Evolutionary conservation across 2,888 invertebrate genomes (phyloP), one percentile per base, ranked within the genome.

Genomic region (Pinctada fucata): DNA sequence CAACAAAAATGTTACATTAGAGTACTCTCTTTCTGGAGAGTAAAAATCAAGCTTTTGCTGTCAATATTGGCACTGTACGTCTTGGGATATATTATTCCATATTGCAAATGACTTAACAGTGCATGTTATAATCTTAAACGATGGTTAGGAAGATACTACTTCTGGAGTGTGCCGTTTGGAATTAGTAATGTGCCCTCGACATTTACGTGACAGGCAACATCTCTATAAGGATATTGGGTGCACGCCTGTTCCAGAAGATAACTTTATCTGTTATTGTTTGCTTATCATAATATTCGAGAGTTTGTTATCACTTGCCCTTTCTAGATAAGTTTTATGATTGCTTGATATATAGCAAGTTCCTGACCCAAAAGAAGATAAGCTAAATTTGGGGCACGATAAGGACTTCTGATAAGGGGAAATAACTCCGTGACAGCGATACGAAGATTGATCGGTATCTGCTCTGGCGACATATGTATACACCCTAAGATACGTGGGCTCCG

Each of bases 281-380:
- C 58, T 58, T 58, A 58, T 58, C 58, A 58, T 58, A 58, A 58
- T 58, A 58, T 58, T 58, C 8, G 58, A 58, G 58, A 50, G 74
- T 74, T 74, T 66, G 74, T 49, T 45, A 66, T 74, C 74, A 74
- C 66, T 74, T 66, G 66, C 63, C 74, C 74, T 74, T 74, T 74
- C 50, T 65, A 74, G 74, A 74, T 74, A 74, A 74, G 65, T 74
- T 74, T 74, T 74, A 74, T 66, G 63, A 51, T 66, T 49, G 50
- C 58, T 74, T 74, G 74, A 74, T 74, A 74, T 74, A 74, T 74
- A 63, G 66, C 74, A 58, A 31, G 10, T 48, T 64, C 74, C 74
- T 66, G 65, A 65, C 31, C 49, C 50, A 45, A 66, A 72, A 66
- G 63, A 49, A 66, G 66, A 66, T 16, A 13, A 49, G 66, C 66